Percentiles rank a stretch among this genome's conserved stretches.
phyloP scores from a whole-genome alignment of 2,113 vertebrate genomes.

The Procavia capensis region DNA sequence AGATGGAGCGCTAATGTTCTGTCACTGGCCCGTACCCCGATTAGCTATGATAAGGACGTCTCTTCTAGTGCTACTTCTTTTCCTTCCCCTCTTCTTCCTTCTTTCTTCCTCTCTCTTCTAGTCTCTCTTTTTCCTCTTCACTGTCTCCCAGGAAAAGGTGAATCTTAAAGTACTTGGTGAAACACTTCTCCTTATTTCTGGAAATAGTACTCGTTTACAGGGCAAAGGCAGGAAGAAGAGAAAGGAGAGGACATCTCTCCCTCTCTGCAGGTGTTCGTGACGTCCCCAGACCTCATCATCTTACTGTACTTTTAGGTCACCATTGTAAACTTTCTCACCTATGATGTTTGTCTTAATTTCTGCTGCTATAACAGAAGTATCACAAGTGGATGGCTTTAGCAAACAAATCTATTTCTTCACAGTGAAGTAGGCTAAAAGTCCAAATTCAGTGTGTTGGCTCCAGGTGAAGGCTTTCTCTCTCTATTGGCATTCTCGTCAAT shows the following conservation, averaged over 20 bases:
- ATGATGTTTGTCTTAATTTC: too few species aligned
- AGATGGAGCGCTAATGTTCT: neutral
- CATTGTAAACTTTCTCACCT: conserved; percentile 95
- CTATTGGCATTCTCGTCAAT: too few species aligned
- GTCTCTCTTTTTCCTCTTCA: neutral
- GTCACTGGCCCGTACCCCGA: neutral
- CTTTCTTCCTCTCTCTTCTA: too few species aligned
- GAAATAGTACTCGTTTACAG: conserved; percentile 86
- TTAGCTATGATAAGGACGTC: neutral
- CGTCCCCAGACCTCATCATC: neutral
- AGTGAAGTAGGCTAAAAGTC: too few species aligned
- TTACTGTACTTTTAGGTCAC: conserved; percentile 88
- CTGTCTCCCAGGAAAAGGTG: conserved; percentile 86
- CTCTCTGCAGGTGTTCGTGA: neutral
- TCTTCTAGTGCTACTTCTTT: too few species aligned
- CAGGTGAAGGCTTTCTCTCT: too few species aligned
- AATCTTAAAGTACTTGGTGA: conserved; percentile 88
- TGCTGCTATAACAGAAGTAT: too few species aligned
- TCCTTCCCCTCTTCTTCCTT: too few species aligned
- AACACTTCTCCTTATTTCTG: conserved; percentile 85
- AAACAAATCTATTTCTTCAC: too few species aligned
- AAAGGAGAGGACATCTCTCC: neutral
- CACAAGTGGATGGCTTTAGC: too few species aligned
- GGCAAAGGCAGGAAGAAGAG: conserved; percentile 88
- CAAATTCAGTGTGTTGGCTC: too few species aligned